These are phyloP conservation scores for Mormyrus lacerda DNA, from an alignment of 2,113 vertebrate species.

Conservation along the genomic window DNA sequence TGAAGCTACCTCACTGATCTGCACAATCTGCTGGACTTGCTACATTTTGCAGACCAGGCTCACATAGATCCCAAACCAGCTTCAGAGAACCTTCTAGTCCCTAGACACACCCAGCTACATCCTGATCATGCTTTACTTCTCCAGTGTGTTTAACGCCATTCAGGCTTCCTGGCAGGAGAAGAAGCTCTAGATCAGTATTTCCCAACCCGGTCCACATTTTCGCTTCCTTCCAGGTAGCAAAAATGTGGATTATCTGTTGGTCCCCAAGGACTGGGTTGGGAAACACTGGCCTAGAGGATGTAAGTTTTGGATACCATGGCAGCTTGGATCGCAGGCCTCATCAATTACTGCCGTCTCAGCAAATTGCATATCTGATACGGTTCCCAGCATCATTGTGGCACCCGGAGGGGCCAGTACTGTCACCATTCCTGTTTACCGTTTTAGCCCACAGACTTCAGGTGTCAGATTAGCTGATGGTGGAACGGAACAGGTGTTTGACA, in stretches of 20 bases:
- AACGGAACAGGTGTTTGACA: neutral
- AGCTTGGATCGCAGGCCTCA: neutral
- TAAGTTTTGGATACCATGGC: neutral
- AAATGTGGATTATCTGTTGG: no score
- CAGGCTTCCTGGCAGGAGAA: neutral
- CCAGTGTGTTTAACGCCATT: neutral
- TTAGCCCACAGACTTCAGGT: neutral
- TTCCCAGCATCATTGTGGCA: neutral
- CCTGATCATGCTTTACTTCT: neutral
- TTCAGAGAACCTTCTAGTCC: neutral
- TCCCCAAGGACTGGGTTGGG: no score
- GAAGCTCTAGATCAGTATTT: neutral
- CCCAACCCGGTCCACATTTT: neutral
- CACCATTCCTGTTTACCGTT: neutral
- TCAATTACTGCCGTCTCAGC: neutral
- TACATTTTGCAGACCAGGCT: neutral
- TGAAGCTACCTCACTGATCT: neutral
- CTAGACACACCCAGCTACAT: neutral
- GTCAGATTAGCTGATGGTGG: neutral
- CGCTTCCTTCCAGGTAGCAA: neutral
- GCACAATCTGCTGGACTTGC: neutral
- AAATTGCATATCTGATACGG: neutral
- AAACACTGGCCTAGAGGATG: neutral
- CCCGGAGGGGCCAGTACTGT: neutral
- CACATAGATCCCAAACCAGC: neutral